phyloP scores from a whole-genome alignment of 1,140 invertebrate species.

The Atta cephalotes region DNA sequence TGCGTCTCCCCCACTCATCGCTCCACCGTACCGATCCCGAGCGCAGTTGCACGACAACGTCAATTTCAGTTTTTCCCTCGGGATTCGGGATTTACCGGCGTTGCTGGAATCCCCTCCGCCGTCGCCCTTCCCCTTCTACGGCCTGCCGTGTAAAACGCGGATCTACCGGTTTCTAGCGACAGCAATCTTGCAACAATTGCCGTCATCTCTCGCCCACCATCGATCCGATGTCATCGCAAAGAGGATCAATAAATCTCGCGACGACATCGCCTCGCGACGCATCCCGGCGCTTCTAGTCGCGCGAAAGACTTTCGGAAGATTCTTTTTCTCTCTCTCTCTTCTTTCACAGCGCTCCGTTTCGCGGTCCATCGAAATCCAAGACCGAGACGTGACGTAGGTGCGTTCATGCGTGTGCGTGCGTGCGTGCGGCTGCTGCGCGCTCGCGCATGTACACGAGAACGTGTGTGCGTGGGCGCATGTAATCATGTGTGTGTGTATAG shows the following conservation, averaged over 20 bases:
- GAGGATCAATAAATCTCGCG: constrained; percentile 75
- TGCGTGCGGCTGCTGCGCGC: constrained; percentile 37
- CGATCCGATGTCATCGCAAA: constrained; percentile 6
- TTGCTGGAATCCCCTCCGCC: neutral
- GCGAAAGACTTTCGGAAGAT: constrained; percentile 19
- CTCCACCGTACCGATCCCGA: neutral
- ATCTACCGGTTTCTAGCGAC: constrained; percentile 14
- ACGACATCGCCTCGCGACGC: constrained; percentile 10
- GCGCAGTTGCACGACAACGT: neutral
- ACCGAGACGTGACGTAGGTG: constrained; percentile 1
- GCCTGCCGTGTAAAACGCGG: neutral
- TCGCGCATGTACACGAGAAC: neutral
- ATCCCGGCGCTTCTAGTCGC: neutral
- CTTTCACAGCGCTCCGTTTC: neutral
- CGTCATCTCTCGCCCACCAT: neutral
- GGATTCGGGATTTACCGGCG: neutral
- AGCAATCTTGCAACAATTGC: neutral
- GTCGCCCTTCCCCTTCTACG: too few relatives aligned
- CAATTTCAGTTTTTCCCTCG: neutral
- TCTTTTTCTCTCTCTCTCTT: neutral
- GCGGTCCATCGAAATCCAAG: constrained; percentile 48
- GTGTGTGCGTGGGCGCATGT: neutral
- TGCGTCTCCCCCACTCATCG: neutral
- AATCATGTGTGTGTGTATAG: too few relatives aligned
- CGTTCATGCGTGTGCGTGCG: neutral